Conservation (phyloP, 2,888 invertebrate genomes). For the Diplazon laetatorius region DNA sequence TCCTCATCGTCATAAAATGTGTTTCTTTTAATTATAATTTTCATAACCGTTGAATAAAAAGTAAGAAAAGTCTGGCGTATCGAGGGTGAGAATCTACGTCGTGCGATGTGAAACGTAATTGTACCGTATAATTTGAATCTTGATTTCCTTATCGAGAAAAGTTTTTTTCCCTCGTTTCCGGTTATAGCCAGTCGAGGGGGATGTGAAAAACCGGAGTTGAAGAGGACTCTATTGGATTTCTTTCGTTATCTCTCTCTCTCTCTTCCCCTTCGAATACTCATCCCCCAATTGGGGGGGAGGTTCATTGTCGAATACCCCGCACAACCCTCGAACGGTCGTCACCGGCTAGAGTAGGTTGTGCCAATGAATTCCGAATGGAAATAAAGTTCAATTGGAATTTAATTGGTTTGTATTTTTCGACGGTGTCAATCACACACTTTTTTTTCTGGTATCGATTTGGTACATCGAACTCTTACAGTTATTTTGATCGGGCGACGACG, state of each 20-base stretch:
- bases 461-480: neutral
- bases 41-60: neutral
- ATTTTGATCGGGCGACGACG: too few relatives aligned
- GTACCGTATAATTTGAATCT: constrained; percentile 4
- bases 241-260: constrained; percentile 9
- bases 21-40: neutral
- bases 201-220: constrained; percentile 2
- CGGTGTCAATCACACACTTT: neutral
- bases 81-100: neutral
- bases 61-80: neutral
- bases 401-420: neutral
- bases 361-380: constrained; percentile 13
- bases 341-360: neutral
- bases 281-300: constrained; percentile 7
- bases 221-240: constrained; percentile 30
- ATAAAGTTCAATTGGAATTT: constrained; percentile 6
- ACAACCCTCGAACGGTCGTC: neutral
- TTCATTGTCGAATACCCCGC: constrained; percentile 26
- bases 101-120: neutral
- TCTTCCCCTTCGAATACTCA: constrained; percentile 33
- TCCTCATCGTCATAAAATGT: neutral
- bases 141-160: constrained; percentile 34
- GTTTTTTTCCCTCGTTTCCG: constrained; percentile 41
- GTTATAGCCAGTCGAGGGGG: neutral
- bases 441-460: neutral